These are phyloP conservation scores for Daubentonia madagascariensis DNA, from an alignment of 2,113 vertebrate species.

Conservation along the genomic window DNA sequence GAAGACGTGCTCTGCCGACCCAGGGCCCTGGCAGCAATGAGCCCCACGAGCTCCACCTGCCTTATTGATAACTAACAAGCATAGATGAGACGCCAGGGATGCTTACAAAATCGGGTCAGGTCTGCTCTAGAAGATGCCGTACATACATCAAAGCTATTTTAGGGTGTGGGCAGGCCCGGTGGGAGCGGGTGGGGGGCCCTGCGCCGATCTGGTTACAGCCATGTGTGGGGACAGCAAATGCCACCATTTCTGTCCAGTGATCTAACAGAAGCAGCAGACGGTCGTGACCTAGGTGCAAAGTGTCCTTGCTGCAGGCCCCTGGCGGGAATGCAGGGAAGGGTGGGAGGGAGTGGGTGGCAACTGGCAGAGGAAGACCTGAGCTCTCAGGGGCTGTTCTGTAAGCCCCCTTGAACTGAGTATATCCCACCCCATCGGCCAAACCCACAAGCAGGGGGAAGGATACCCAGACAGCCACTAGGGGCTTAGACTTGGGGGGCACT, in stretches of 20 bases:
- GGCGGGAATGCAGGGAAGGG: not conserved
- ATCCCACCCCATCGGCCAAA: not conserved
- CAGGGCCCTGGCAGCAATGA: not conserved
- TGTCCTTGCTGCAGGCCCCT: not conserved
- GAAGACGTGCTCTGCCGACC: not conserved
- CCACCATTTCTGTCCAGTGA: not conserved
- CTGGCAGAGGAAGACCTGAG: not conserved
- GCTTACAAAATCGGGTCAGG: fast-evolving
- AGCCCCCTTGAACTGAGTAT: not conserved
- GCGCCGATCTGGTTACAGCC: constrained; percentile 33
- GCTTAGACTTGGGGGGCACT: not conserved
- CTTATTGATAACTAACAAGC: not conserved
- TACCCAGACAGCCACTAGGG: not conserved
- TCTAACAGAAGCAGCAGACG: not conserved
- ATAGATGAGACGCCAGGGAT: not conserved
- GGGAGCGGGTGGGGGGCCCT: constrained; percentile 22
- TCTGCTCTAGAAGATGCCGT: constrained; percentile 12
- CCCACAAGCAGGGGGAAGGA: not conserved
- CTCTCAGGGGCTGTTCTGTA: not conserved
- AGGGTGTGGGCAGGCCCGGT: not conserved
- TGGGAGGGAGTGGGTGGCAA: not conserved
- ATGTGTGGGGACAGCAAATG: constrained; percentile 32
- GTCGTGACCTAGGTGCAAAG: not conserved
- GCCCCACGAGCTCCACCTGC: not conserved
- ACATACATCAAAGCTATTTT: constrained; percentile 34